phyloP scores from a whole-genome alignment of 2,113 vertebrate genomes.

The Epinephelus cyanopodus region DNA sequence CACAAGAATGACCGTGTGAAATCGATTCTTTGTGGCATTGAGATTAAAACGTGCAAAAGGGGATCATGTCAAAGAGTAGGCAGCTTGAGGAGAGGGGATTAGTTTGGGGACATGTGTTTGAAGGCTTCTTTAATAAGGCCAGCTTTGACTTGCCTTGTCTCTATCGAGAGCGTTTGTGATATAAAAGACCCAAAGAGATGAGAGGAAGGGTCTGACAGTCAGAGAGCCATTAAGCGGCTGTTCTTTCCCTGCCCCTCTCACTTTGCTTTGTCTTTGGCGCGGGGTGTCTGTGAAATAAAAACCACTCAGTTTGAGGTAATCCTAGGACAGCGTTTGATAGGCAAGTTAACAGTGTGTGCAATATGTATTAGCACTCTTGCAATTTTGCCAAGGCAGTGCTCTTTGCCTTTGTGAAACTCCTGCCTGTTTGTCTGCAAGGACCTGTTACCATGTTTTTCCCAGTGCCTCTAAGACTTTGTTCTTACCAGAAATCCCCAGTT shows the following conservation, averaged over 20 bases:
- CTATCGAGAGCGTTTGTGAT: constrained; percentile 49
- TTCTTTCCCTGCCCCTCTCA: constrained; percentile 41
- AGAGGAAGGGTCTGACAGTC: constrained; percentile 47
- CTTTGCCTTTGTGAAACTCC: constrained; percentile 55
- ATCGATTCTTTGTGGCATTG: constrained; percentile 53
- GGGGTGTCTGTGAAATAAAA: constrained; percentile 19
- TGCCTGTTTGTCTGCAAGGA: constrained; percentile 60
- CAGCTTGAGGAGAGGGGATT: constrained; percentile 68
- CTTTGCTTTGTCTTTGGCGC: constrained; percentile 49
- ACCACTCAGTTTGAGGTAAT: constrained; percentile 22
- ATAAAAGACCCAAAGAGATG: constrained; percentile 62
- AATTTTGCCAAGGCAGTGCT: constrained; percentile 40
- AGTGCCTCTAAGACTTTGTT: constrained; percentile 70
- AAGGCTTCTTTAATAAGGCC: constrained; percentile 66
- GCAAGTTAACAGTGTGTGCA: constrained; percentile 53
- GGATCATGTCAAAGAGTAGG: constrained; percentile 55
- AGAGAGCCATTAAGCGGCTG: constrained; percentile 33
- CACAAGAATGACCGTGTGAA: constrained; percentile 46
- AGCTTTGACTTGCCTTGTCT: constrained; percentile 52
- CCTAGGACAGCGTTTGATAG: constrained; percentile 15
- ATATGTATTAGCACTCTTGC: constrained; percentile 51
- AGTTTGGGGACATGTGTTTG: constrained; percentile 66
- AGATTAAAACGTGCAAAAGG: constrained; percentile 62
- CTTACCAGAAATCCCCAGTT: constrained; percentile 32
- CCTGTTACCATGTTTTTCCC: constrained; percentile 53